phyloP scores from a whole-genome alignment of 2,797 vertebrate genomes.

The Tiaroga cobitis region DNA sequence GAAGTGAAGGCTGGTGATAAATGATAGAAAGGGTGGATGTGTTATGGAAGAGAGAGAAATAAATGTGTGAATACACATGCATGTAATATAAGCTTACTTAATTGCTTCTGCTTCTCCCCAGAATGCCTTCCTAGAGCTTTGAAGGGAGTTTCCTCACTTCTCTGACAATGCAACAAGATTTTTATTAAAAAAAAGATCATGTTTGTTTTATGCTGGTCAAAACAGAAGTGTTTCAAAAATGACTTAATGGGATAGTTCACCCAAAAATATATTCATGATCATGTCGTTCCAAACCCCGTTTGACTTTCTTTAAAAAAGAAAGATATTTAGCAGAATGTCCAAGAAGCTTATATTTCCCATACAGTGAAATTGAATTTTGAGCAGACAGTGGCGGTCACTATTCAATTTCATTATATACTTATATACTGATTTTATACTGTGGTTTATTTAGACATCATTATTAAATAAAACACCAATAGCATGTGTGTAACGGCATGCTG shows the following conservation, averaged over 20 bases:
- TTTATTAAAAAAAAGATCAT: not conserved
- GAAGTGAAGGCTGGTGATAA: slow-evolving; percentile 50
- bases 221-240: slow-evolving; percentile 10
- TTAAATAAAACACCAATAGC: slow-evolving; percentile 45
- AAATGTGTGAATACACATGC: slow-evolving; percentile 49
- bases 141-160: not conserved
- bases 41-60: slow-evolving; percentile 36
- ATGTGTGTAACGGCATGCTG: slow-evolving; percentile 18
- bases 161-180: not conserved
- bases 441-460: slow-evolving; percentile 29
- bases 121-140: not conserved
- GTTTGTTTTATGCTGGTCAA: not conserved
- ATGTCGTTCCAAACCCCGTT: not conserved
- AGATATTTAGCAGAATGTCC: not conserved
- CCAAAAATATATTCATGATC: not conserved
- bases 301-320: not conserved
- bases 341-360: not conserved
- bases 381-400: not conserved
- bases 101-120: slow-evolving; percentile 24
- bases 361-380: not conserved
- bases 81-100: slow-evolving; percentile 47
- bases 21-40: slow-evolving; percentile 47
- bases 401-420: not conserved
- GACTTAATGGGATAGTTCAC: not conserved
- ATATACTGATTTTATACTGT: slow-evolving; percentile 3